phyloP scores from a whole-genome alignment of 1,140 invertebrate species.

The Augochlora pura region DNA sequence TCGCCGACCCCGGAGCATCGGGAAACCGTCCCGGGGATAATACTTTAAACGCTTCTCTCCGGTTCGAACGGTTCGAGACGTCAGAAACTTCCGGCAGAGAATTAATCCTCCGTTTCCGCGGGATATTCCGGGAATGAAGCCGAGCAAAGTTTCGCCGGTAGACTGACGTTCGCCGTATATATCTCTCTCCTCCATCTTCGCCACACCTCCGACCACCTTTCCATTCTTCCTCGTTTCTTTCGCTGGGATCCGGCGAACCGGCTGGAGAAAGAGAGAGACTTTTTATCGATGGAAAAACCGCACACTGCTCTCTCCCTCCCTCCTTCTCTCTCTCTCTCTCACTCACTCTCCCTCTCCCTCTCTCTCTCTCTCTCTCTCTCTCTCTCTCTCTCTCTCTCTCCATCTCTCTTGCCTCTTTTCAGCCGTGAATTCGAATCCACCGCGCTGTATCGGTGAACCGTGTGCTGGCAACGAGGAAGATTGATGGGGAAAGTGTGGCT shows the following conservation, averaged over 20 bases:
- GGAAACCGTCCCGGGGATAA: slow-evolving; percentile 66
- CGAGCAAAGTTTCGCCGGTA: slow-evolving; percentile 70
- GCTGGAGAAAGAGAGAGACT: slow-evolving; percentile 19
- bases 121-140: slow-evolving; percentile 71
- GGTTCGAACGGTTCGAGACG: slow-evolving; percentile 59
- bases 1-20: slow-evolving; percentile 56
- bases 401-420: background rate
- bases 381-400: no score
- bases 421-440: background rate
- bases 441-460: background rate
- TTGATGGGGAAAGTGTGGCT: slow-evolving; percentile 9
- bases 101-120: slow-evolving; percentile 73
- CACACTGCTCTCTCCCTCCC: no score
- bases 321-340: no score
- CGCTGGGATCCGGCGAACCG: slow-evolving; percentile 2
- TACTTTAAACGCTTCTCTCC: slow-evolving; percentile 69
- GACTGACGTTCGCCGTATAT: slow-evolving; percentile 61
- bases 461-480: slow-evolving; percentile 11
- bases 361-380: no score
- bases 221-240: slow-evolving; percentile 19
- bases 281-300: slow-evolving; percentile 31
- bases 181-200: slow-evolving; percentile 29
- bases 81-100: slow-evolving; percentile 68
- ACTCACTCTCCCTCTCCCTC: no score
- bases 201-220: slow-evolving; percentile 11